Evolutionary conservation across 2,797 vertebrate genomes (phyloP).

Genomic region (Todus mexicanus): DNA sequence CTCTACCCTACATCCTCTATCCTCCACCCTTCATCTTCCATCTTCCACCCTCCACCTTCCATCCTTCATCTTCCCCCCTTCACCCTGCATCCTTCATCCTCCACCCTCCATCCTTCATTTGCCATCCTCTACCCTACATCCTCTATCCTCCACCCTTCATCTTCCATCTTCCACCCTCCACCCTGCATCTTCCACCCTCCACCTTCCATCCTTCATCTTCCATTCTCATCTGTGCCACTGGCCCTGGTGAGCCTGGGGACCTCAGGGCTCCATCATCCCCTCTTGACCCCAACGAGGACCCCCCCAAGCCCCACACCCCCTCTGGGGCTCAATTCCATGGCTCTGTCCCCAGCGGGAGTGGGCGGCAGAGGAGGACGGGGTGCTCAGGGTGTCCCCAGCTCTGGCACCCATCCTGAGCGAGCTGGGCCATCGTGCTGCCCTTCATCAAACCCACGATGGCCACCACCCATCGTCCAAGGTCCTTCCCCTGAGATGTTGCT

Average conservation of each 20-base stretch:
- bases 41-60: too few relatives aligned
- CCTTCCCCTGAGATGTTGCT: background rate
- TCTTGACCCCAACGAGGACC: accelerated
- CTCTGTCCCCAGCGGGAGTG: accelerated
- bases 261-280: background rate
- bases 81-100: too few relatives aligned
- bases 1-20: too few relatives aligned
- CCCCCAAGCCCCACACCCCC: accelerated
- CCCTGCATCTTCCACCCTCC: background rate
- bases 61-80: background rate
- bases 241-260: accelerated
- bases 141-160: background rate
- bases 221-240: background rate
- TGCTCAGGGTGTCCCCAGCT: background rate
- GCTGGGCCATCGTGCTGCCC: accelerated
- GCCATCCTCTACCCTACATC: too few relatives aligned
- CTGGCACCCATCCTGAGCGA: background rate
- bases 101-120: background rate
- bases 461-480: accelerated
- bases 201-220: background rate
- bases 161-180: background rate
- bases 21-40: background rate
- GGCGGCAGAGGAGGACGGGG: background rate
- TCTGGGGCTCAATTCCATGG: accelerated
- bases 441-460: accelerated